These are phyloP conservation scores for Chrysolina oricalcia DNA, from an alignment of 2,888 invertebrate genomes.

Conservation along the genomic window DNA sequence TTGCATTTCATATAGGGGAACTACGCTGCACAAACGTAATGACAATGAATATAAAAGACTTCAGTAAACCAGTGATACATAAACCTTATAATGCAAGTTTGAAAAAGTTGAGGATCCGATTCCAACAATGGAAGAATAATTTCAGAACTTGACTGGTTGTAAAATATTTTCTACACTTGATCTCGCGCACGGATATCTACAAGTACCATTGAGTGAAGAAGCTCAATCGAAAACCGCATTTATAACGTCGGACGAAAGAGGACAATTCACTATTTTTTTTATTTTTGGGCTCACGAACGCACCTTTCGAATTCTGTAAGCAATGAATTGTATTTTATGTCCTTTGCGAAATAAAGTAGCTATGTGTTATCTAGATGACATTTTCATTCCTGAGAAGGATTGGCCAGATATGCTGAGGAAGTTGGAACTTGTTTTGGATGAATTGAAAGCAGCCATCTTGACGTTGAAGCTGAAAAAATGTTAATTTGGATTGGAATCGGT, in stretches of 20 bases:
- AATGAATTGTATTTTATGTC: conserved; percentile 33
- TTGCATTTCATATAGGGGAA: no score
- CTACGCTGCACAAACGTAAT: no score
- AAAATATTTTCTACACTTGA: conserved; percentile 25
- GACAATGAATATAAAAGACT: no score
- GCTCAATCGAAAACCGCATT: conserved; percentile 29
- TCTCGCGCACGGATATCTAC: conserved; percentile 30
- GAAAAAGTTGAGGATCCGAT: conserved; percentile 6
- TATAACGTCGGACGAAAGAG: conserved; percentile 20
- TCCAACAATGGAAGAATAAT: not conserved
- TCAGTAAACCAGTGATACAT: no score
- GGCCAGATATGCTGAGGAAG: not conserved
- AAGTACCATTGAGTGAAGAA: conserved; percentile 30
- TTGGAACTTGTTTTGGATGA: no score
- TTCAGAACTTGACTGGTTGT: conserved; percentile 16
- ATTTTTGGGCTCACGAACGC: conserved; percentile 44
- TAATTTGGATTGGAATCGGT: not conserved
- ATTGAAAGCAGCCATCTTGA: no score
- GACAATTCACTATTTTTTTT: not conserved
- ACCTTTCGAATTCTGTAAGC: conserved; percentile 38
- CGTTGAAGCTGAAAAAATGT: not conserved
- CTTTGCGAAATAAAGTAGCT: not conserved
- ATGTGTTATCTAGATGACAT: not conserved
- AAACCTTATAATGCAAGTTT: no score
- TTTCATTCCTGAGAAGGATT: not conserved